Base-by-base conservation (phyloP, 1,140 invertebrate species). In the Neodiprion fabricii region DNA sequence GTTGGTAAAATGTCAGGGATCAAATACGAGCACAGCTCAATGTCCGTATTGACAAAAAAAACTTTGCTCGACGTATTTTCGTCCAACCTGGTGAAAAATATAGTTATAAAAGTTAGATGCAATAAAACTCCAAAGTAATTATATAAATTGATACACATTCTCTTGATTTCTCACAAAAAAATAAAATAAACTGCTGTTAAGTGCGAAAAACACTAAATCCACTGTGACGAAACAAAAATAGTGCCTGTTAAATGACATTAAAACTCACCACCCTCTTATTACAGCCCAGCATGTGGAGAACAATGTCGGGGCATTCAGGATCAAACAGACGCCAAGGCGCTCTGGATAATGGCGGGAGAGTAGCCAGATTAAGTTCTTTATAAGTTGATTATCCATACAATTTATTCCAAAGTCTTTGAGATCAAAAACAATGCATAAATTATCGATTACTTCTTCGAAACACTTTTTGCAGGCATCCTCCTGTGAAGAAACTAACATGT, bases 381-480 rank as follows among this genome's bases (percentile, higher is more conserved):
- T 90, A 72, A 94, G 89, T 83, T 93, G 93, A 83, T 94, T 94
- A 79, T 95, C 93, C 93, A 94, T 94, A 81, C 92, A 94, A 21
- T 88, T 91, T 48, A 94, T 84, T 61, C 92, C 93, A 81, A 95
- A 94, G 74, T 92, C 92, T 72, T 91, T 91, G 72, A 95, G 81
- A 81, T 95, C 94, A 86, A 95, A 94, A 40, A 95, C 91, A 79
- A 94, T 94, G 80, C 93, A 94, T 4, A 95, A 82, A 80, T 93
- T 94, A 84, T 95, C 94, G n/a, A 94, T 90, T 3, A 95, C 92
- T 85, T 94, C 93, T 82, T 94, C 93, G 85, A 94, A 93, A 88
- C 93, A 94, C 84, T 90, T 92, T 80, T 93, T 93, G 84, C 93
- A 94, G 3, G 92, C 93, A 82, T 93, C 91, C 85, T 95, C 93